Evolutionary conservation across 23 tunicate genomes (phyloP), one percentile per base, ranked within the genome.

Genomic region (Ciona savignyi): DNA sequence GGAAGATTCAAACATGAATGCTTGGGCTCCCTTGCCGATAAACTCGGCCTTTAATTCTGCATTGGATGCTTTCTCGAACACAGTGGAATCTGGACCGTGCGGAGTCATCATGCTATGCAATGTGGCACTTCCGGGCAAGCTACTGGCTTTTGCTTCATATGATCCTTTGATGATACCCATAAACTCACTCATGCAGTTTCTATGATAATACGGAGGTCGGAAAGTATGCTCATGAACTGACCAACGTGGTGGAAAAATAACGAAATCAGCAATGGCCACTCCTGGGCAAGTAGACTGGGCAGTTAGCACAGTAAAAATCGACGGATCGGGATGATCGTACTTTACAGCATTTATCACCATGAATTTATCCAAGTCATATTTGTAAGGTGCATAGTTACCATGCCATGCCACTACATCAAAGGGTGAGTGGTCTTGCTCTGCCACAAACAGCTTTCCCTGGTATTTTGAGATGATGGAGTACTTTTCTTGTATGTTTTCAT

Each of bases 331-430:
- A 64, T 93, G 98, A 66, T 93, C 98, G 70, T 65, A 93, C 27
- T 69, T 34, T 32, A 93, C 98, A 9, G 95, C 83, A 31, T 93
- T 93, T 15, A 93, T 78, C 25, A 75, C 89, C 94, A 83, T 86
- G 56, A 93, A 87, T 35, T 87, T 93, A 34, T 79, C 81, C 75
- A 93, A 27, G 63, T 93, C 85, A 74, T 93, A 93, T 69, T 93
- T 93, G 69, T 93, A 93, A 11, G 98, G 98, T 28, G 95, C 85
- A 34, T 93, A 93, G 67, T 93, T 93, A 25, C 98, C 98, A 78
- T 93, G 98, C 98, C 98, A 93, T 4, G 85, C 95, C 2, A 93
- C 98, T 0, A 93, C 98, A 65, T 93, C 98, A 75, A 93, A 93
- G 4, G 94, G 93, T 1, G 98, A 82, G 64, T 93, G 98, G 33